These are phyloP conservation scores for Mercenaria mercenaria DNA, from an alignment of 1,140 invertebrate species.

Conservation along the genomic window DNA sequence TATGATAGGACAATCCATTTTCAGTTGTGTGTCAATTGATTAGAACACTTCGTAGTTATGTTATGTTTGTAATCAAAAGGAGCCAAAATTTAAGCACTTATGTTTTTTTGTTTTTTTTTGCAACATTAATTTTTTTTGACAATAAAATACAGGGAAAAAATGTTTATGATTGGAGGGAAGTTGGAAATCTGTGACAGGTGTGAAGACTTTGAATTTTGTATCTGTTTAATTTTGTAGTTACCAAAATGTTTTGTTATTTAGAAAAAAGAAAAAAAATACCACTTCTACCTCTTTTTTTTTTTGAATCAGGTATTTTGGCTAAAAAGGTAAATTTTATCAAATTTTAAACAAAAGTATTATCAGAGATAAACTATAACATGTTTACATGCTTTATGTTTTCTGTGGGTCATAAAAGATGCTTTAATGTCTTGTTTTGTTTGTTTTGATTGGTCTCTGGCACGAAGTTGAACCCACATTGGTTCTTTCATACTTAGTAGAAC, in stretches of 20 bases:
- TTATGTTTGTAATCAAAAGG: too few relatives aligned
- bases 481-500: too few relatives aligned
- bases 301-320: not conserved
- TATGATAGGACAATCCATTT: too few relatives aligned
- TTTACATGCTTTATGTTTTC: not conserved
- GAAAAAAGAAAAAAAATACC: not conserved
- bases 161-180: too few relatives aligned
- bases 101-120: too few relatives aligned
- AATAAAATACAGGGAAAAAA: too few relatives aligned
- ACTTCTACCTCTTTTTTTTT: not conserved
- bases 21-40: too few relatives aligned
- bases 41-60: too few relatives aligned
- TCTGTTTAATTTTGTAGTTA: not conserved
- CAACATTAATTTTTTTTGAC: too few relatives aligned
- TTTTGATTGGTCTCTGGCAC: not conserved
- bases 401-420: not conserved
- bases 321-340: not conserved
- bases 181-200: too few relatives aligned
- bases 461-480: too few relatives aligned
- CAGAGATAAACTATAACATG: not conserved
- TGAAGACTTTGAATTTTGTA: slow-evolving; percentile 3
- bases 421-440: not conserved
- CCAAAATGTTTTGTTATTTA: slow-evolving; percentile 14
- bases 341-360: not conserved
- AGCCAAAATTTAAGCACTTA: too few relatives aligned